Base-by-base conservation (phyloP, 1,140 invertebrate genomes). In the Hydropsyche tenuis region DNA sequence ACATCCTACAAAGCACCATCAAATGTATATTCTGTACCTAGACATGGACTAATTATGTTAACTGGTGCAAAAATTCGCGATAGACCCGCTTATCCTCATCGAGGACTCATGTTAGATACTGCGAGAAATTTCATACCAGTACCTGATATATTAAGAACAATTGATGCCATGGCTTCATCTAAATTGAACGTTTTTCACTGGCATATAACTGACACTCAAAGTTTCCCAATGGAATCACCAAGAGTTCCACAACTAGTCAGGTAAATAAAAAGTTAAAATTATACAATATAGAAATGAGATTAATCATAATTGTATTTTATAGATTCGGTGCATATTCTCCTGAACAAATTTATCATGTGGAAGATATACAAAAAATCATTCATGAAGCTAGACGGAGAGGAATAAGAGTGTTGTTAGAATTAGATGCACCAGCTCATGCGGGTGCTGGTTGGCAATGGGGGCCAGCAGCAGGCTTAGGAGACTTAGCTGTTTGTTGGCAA, bases 141-240 rank as follows among this genome's bases (percentile, higher is more conserved):
- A 53, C 81, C 85, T 0, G 84, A 86, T 66, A 86, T 95, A 5
- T 89, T 90, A 75, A 88, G 86, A 53, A 91, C 91, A 1, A 83
- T 95, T 0, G 91, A 94, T 77, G 93, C 88, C 2, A 94, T 96
- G 93, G 89, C 92, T 0, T 87, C 90, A 0, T 90, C 89, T 20
- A 96, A 96, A 82, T 81, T 96, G 74, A 96, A 96, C 78, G 90
- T 93, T 0, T 89, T 95, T 37, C 94, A 96, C 80, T 95, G 93
- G 93, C 93, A 96, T 78, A 88, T 92, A 0, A 93, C 91, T 0
- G 94, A 96, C 79, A 90, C 92, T 0, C 94, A 95, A 73, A 94
- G 93, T 79, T 95, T 95, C 81, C 93, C 94, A 0, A 87, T 94
- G 74, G 90, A 92, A 63, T 90, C 92, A 0, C 86, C 84, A 1